These are phyloP conservation scores for Oikopleura albicans DNA, from an alignment of 23 tunicate genomes.

Conservation along the genomic window DNA sequence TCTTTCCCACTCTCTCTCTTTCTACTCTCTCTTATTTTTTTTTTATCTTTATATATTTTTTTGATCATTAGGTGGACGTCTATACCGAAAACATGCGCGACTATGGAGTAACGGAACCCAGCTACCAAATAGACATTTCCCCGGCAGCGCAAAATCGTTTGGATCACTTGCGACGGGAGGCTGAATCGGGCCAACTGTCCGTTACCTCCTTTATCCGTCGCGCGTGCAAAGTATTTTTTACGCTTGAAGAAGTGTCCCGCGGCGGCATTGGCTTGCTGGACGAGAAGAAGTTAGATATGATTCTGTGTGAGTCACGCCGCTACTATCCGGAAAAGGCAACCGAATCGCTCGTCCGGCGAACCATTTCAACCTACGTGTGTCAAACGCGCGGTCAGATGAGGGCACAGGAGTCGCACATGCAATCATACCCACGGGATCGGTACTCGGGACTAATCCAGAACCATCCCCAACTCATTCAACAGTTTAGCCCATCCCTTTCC, in stretches of 20 bases:
- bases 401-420: slow-evolving; percentile 2
- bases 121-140: background rate
- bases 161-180: background rate
- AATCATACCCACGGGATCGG: too few relatives aligned
- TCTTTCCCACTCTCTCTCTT: too few relatives aligned
- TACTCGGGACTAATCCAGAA: too few relatives aligned
- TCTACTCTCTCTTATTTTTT: too few relatives aligned
- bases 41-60: too few relatives aligned
- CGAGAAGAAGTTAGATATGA: background rate
- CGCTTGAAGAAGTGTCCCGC: background rate
- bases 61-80: too few relatives aligned
- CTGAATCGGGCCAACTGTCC: background rate
- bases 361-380: slow-evolving; percentile 2
- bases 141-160: slow-evolving; percentile 3
- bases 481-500: too few relatives aligned
- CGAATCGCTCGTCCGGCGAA: background rate
- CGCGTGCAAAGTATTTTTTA: slow-evolving; percentile 9
- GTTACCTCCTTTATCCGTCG: slow-evolving; percentile 12
- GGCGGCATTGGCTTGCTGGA: slow-evolving; percentile 16
- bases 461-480: too few relatives aligned
- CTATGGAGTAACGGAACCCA: background rate
- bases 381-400: slow-evolving; percentile 9
- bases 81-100: too few relatives aligned
- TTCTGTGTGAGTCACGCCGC: background rate
- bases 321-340: background rate